Percentiles rank a stretch among this genome's conserved stretches.
These are phyloP conservation scores for Coilia nasus DNA, from an alignment of 2,797 vertebrate genomes.

Conservation along the genomic window DNA sequence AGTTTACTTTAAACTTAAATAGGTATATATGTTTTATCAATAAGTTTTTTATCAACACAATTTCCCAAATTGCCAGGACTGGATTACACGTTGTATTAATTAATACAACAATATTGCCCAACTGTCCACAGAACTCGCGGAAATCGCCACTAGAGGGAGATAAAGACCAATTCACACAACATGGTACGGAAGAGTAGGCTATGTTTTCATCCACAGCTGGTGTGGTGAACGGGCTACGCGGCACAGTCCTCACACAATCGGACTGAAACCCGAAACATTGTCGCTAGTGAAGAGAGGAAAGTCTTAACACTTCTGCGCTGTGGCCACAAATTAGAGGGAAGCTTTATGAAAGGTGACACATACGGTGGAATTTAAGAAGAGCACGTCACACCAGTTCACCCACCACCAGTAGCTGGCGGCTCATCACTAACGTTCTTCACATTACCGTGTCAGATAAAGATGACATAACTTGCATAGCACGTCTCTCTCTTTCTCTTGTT, in stretches of 20 bases:
- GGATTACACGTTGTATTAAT: no score
- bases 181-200: neutral
- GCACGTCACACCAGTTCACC: neutral
- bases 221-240: neutral
- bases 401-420: neutral
- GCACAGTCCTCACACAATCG: neutral
- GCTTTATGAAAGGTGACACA: neutral
- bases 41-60: no score
- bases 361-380: neutral
- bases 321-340: neutral
- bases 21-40: neutral
- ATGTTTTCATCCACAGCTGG: constrained; percentile 2
- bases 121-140: neutral
- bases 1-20: neutral
- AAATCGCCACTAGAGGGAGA: neutral
- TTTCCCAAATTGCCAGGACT: no score
- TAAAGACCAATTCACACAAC: neutral
- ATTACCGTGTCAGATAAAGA: neutral
- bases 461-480: neutral
- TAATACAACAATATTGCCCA: neutral
- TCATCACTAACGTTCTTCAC: neutral
- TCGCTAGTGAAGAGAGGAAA: neutral
- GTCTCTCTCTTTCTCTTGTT: neutral
- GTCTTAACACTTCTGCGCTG: neutral
- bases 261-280: neutral